These are phyloP conservation scores for Cephalopachus bancanus DNA, from an alignment of 2,797 vertebrate genomes.

Conservation along the genomic window DNA sequence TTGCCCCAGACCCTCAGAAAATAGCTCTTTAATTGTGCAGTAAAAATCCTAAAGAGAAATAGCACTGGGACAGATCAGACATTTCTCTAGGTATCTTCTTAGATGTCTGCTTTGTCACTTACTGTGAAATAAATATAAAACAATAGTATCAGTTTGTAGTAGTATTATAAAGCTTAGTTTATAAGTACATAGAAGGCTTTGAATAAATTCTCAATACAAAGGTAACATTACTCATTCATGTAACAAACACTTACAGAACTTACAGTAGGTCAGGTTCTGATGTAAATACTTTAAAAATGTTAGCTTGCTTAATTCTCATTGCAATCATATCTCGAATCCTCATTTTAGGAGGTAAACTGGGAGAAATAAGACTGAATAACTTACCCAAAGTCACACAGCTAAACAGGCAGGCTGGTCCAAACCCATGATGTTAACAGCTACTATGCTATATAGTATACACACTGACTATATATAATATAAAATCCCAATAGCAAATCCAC, in stretches of 20 bases:
- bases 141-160: background rate
- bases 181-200: background rate
- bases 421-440: background rate
- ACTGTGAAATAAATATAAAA: conserved; percentile 61
- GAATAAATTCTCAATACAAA: conserved; percentile 58
- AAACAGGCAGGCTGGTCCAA: background rate
- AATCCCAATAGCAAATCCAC: background rate
- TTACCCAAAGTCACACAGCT: background rate
- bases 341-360: background rate
- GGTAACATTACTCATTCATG: conserved; percentile 51
- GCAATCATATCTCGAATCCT: background rate
- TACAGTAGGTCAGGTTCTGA: background rate
- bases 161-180: conserved; percentile 41
- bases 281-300: conserved; percentile 43
- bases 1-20: conserved; percentile 10
- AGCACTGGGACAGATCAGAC: background rate
- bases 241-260: background rate
- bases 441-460: background rate
- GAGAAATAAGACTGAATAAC: background rate
- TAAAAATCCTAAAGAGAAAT: background rate
- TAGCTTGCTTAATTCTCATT: conserved; percentile 3
- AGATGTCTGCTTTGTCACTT: conserved; percentile 1
- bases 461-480: background rate
- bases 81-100: background rate
- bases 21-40: background rate